Evolutionary conservation across 2,797 vertebrate species (phyloP).

Genomic region (Petrocephalus sullivani): DNA sequence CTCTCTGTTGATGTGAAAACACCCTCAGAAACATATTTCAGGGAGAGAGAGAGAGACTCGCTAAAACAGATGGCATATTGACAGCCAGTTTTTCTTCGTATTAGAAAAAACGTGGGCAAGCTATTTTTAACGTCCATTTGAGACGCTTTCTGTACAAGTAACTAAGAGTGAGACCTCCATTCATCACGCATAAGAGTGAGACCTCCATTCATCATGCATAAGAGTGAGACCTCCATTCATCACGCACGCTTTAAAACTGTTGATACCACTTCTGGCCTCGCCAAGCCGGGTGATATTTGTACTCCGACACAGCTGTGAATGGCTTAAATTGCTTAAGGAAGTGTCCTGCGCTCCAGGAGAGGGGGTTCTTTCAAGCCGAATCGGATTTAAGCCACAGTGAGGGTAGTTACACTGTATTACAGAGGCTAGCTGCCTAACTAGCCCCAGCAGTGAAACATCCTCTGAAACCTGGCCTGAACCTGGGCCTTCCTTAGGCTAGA

Average conservation of each 20-base stretch:
- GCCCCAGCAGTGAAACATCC: background rate
- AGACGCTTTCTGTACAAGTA: background rate
- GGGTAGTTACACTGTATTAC: background rate
- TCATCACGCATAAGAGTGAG: background rate
- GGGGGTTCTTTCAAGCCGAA: background rate
- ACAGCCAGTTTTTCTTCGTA: background rate
- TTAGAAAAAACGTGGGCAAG: background rate
- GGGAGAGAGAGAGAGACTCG: background rate
- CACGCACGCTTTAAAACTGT: background rate
- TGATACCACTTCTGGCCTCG: background rate
- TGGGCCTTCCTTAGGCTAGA: background rate
- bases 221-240: background rate
- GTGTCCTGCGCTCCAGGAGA: background rate
- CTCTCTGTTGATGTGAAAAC: background rate
- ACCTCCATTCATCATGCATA: background rate
- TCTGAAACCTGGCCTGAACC: background rate
- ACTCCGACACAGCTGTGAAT: background rate
- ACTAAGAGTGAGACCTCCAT: background rate
- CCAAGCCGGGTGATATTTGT: background rate
- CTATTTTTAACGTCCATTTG: background rate
- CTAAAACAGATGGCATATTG: background rate
- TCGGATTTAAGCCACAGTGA: background rate
- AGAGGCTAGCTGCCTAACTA: background rate
- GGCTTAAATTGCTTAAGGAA: background rate
- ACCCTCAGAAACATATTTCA: background rate